These are phyloP conservation scores for Acanthosoma haemorrhoidale DNA, from an alignment of 2,888 invertebrate genomes.

Conservation along the genomic window DNA sequence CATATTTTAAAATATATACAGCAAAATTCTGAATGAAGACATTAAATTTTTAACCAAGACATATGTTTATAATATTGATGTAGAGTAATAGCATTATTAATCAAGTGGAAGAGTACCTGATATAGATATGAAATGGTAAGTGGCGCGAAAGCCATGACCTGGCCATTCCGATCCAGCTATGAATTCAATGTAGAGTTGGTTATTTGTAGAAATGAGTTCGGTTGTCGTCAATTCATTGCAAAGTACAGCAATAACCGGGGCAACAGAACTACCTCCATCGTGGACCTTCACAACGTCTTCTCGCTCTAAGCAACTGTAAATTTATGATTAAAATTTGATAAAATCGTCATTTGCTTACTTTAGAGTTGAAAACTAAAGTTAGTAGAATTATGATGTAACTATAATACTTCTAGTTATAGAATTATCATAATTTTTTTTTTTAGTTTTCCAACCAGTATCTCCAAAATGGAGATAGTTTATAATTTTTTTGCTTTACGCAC, in stretches of 20 bases:
- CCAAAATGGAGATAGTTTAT: too few relatives aligned
- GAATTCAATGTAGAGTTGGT: conserved; percentile 75
- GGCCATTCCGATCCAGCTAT: conserved; percentile 74
- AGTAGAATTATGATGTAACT: too few relatives aligned
- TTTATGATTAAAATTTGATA: too few relatives aligned
- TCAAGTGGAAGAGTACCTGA: neutral
- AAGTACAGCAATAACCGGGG: conserved; percentile 72
- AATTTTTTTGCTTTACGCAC: too few relatives aligned
- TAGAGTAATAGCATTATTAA: neutral
- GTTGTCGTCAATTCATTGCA: conserved; percentile 73
- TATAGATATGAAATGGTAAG: conserved; percentile 60
- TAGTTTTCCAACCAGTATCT: too few relatives aligned
- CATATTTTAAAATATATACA: too few relatives aligned
- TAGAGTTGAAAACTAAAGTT: too few relatives aligned
- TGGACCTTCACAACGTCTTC: conserved; percentile 80
- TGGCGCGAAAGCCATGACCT: conserved; percentile 72
- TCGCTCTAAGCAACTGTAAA: conserved; percentile 71
- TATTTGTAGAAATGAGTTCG: conserved; percentile 74
- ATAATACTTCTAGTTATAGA: too few relatives aligned
- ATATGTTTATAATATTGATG: too few relatives aligned
- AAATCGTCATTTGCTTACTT: too few relatives aligned
- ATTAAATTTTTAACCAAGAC: neutral
- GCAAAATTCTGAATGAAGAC: too few relatives aligned
- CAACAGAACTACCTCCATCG: conserved; percentile 67
- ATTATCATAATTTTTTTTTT: too few relatives aligned